A percentile compares a stretch with the other conserved stretches of the same genome.
Evolutionary conservation across 2,888 invertebrate genomes (phyloP).

Genomic region (Heteropelma amictum): DNA sequence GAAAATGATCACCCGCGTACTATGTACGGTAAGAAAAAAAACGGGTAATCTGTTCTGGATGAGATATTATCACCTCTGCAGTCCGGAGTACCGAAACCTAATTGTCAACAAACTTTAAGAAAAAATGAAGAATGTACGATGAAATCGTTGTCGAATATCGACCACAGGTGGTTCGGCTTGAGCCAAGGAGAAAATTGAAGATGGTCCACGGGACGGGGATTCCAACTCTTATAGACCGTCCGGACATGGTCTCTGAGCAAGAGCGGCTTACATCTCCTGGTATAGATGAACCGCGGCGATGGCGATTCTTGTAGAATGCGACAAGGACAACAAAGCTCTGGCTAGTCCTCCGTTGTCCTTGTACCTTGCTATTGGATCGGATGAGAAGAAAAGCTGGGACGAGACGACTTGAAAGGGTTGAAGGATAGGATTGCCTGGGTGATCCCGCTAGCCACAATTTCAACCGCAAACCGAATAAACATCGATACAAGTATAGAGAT

Average conservation of each 20-base stretch:
- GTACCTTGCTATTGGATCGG: too few relatives aligned
- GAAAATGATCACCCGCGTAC: too few relatives aligned
- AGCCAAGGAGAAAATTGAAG: slow-evolving; percentile 2
- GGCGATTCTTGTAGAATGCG: slow-evolving; percentile 27
- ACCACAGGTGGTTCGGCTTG: neutral
- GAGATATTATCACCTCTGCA: too few relatives aligned
- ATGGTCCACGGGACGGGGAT: slow-evolving; percentile 29
- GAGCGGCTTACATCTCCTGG: slow-evolving; percentile 56
- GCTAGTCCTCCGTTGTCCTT: too few relatives aligned
- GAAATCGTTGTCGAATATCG: slow-evolving; percentile 14
- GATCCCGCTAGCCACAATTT: slow-evolving; percentile 35
- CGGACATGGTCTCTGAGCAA: slow-evolving; percentile 15
- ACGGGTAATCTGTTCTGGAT: too few relatives aligned
- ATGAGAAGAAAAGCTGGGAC: slow-evolving; percentile 27
- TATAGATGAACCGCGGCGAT: slow-evolving; percentile 43
- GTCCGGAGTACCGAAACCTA: neutral
- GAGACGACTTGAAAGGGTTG: neutral
- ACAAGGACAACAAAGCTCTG: slow-evolving; percentile 13
- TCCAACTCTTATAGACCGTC: neutral
- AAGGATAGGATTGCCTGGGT: slow-evolving; percentile 25
- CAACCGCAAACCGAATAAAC: slow-evolving; percentile 37
- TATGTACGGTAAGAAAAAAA: too few relatives aligned
- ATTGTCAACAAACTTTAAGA: neutral
- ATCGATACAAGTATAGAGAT: neutral
- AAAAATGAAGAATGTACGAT: neutral